Evolutionary conservation across 2,888 invertebrate genomes (phyloP).

Genomic region (Strigamia maritima): DNA sequence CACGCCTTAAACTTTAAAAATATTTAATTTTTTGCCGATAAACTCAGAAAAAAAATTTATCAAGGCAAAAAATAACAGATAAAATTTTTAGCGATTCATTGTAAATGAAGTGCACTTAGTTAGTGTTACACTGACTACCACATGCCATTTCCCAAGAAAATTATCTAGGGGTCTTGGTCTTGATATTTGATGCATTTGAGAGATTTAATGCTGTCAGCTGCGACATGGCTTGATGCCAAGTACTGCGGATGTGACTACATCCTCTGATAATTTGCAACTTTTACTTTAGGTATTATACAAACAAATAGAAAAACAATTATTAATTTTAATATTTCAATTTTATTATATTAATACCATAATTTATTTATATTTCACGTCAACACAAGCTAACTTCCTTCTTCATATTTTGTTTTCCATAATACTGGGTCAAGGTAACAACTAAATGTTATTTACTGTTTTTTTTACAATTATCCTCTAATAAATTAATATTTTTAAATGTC

Average conservation of each 20-base stretch:
- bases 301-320: background rate
- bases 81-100: background rate
- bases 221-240: background rate
- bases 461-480: background rate
- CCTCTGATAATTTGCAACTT: background rate
- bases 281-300: background rate
- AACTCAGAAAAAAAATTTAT: background rate
- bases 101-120: background rate
- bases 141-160: background rate
- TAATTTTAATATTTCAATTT: background rate
- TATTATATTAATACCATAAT: background rate
- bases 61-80: background rate
- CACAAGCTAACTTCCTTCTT: background rate
- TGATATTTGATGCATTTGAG: background rate
- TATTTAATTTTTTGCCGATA: background rate
- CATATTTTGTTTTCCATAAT: background rate
- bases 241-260: conserved; percentile 14
- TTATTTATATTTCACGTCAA: background rate
- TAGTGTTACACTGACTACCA: background rate
- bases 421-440: background rate
- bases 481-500: background rate
- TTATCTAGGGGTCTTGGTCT: background rate
- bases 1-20: background rate
- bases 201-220: conserved; percentile 2
- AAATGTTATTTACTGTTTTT: background rate